Evolutionary conservation across 2,888 invertebrate species (phyloP).

Genomic region (Eristalis intricaria): DNA sequence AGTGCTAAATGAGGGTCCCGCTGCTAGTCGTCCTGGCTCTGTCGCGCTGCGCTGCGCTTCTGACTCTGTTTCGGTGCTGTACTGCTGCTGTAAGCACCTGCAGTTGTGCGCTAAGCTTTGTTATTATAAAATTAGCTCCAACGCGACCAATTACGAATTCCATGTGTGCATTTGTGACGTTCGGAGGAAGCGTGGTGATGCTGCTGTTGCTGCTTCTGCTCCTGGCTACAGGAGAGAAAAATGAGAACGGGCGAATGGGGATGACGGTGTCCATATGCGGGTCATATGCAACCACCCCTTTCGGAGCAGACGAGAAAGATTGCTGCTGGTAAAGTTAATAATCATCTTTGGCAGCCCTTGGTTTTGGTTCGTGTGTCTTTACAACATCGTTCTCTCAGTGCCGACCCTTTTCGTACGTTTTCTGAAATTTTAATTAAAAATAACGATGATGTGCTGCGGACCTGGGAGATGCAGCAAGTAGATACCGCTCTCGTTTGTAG

Average conservation of each 20-base stretch:
- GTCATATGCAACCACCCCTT: constrained; percentile 28
- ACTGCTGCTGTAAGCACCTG: constrained; percentile 39
- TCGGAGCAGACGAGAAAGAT: not conserved
- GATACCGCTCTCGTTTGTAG: not conserved
- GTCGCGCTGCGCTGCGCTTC: not conserved
- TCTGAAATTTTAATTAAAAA: constrained; percentile 59
- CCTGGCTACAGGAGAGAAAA: not conserved
- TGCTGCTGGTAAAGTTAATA: constrained; percentile 33
- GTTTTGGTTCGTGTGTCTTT: not conserved
- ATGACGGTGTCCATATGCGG: constrained; percentile 45
- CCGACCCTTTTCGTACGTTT: constrained; percentile 25
- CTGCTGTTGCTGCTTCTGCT: not conserved
- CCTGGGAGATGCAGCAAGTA: not conserved
- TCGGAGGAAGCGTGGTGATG: not conserved
- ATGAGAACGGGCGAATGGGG: not conserved
- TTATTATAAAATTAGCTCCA: constrained; percentile 68
- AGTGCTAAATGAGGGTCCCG: too few species aligned
- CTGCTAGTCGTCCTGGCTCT: constrained; percentile 2
- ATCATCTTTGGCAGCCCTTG: constrained; percentile 15
- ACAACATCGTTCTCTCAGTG: constrained; percentile 18
- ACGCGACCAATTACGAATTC: constrained; percentile 56
- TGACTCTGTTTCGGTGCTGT: constrained; percentile 1
- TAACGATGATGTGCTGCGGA: constrained; percentile 34
- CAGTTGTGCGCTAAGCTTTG: constrained; percentile 58
- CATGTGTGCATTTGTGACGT: constrained; percentile 54